These are phyloP conservation scores for Poecilobothrus nobilitatus DNA, from an alignment of 2,888 invertebrate genomes.

Conservation along the genomic window DNA sequence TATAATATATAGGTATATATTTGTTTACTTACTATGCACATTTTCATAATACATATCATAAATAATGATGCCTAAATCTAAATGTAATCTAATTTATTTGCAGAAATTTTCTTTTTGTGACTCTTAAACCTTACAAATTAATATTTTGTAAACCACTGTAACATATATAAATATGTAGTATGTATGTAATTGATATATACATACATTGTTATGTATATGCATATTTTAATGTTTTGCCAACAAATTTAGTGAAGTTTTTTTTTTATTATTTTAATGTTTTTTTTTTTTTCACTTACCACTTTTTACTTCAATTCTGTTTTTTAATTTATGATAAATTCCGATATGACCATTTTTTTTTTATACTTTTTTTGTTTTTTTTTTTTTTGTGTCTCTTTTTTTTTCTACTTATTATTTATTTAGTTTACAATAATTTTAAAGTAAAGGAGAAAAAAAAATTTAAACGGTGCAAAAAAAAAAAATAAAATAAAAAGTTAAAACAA, in stretches of 20 bases:
- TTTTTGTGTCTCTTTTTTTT: neutral
- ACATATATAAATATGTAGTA: too few species aligned
- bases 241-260: neutral
- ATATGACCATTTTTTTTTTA: neutral
- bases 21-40: too few species aligned
- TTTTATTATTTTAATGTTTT: neutral
- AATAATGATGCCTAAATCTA: too few species aligned
- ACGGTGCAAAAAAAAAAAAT: neutral
- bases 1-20: too few species aligned
- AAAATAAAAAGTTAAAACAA: neutral
- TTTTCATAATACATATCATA: too few species aligned
- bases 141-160: too few species aligned
- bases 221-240: neutral
- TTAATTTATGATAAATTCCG: conserved; percentile 3
- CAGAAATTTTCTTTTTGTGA: too few species aligned
- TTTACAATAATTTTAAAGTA: neutral
- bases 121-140: too few species aligned
- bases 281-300: neutral
- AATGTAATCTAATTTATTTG: too few species aligned
- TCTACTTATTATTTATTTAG: neutral
- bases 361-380: neutral
- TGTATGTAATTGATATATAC: too few species aligned
- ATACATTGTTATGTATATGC: too few species aligned
- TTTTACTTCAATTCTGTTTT: neutral
- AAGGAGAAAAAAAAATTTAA: neutral